phyloP scores from a whole-genome alignment of 1,140 invertebrate genomes.

The Drosophila funebris region DNA sequence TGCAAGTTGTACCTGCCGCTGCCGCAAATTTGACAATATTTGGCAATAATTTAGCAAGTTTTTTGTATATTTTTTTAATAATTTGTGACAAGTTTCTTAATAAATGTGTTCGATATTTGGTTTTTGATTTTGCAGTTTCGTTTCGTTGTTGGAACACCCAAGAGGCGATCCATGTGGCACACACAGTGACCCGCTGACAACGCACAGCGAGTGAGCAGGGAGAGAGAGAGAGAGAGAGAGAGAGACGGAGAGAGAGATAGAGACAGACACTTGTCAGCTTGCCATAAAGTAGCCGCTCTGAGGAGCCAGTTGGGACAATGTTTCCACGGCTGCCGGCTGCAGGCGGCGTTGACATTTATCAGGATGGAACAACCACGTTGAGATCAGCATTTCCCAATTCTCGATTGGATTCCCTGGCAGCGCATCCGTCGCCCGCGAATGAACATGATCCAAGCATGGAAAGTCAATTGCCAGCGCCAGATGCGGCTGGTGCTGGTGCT shows the following conservation, averaged over 20 bases:
- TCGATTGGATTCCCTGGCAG: conserved; percentile 71
- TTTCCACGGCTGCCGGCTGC: conserved; percentile 65
- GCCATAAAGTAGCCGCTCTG: conserved; percentile 10
- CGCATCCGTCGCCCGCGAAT: conserved; percentile 34
- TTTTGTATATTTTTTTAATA: conserved; percentile 15
- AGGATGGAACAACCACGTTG: conserved; percentile 73
- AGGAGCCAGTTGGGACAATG: too few species aligned
- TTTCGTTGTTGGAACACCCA: conserved; percentile 32
- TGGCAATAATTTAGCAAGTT: conserved; percentile 53
- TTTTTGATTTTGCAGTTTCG: conserved; percentile 22
- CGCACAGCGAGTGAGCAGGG: not conserved
- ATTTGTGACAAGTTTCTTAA: conserved; percentile 44
- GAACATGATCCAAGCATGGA: conserved; percentile 25
- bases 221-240: not conserved
- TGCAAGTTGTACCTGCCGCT: too few species aligned
- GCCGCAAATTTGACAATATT: conserved; percentile 69
- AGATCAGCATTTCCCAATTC: conserved; percentile 80
- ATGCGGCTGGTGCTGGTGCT: too few species aligned
- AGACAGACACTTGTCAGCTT: conserved; percentile 19
- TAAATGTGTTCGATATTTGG: conserved; percentile 28
- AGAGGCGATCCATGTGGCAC: conserved; percentile 39
- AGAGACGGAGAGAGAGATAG: not conserved
- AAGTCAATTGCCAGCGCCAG: conserved; percentile 60
- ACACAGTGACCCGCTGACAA: conserved; percentile 20
- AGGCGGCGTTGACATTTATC: conserved; percentile 64